Conservation (phyloP, 30 jellyfish, hydroid and myxozoan species). For the Pelagia noctiluca region DNA sequence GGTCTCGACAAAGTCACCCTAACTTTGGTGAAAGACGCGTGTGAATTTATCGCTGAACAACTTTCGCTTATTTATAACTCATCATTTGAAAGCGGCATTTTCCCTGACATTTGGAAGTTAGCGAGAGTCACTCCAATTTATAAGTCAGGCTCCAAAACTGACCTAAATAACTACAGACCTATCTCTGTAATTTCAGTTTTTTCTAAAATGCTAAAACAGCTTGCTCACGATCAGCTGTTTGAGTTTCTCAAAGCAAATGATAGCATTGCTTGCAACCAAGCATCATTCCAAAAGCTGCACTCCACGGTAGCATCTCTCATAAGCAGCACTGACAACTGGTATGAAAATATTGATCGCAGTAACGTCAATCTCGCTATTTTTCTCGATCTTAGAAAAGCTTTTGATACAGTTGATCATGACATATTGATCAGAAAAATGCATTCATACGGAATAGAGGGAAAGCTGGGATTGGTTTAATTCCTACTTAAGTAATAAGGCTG, state of each 20-base stretch:
- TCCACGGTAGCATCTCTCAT: conserved; percentile 7
- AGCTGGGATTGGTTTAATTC: conserved; percentile 34
- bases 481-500: conserved; percentile 17
- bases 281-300: conserved; percentile 6
- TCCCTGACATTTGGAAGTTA: conserved; percentile 53
- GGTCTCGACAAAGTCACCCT: conserved; percentile 54
- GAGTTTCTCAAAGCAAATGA: conserved; percentile 43
- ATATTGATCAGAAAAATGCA: conserved; percentile 12
- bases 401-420: conserved; percentile 43
- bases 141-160: conserved; percentile 49
- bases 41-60: conserved; percentile 42
- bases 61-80: conserved; percentile 39
- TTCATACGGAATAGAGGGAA: conserved; percentile 51
- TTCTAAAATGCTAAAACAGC: conserved; percentile 54
- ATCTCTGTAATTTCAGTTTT: conserved; percentile 49
- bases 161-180: conserved; percentile 53
- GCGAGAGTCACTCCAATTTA: conserved; percentile 60
- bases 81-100: conserved; percentile 48
- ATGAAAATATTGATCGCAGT: conserved; percentile 10
- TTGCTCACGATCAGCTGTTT: conserved; percentile 55
- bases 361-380: neutral
- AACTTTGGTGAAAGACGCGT: conserved; percentile 55
- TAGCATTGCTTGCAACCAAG: conserved; percentile 42
- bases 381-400: conserved; percentile 18
- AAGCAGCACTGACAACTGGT: conserved; percentile 17